phyloP scores from a whole-genome alignment of 2,113 vertebrate genomes.

The Prionailurus viverrinus region DNA sequence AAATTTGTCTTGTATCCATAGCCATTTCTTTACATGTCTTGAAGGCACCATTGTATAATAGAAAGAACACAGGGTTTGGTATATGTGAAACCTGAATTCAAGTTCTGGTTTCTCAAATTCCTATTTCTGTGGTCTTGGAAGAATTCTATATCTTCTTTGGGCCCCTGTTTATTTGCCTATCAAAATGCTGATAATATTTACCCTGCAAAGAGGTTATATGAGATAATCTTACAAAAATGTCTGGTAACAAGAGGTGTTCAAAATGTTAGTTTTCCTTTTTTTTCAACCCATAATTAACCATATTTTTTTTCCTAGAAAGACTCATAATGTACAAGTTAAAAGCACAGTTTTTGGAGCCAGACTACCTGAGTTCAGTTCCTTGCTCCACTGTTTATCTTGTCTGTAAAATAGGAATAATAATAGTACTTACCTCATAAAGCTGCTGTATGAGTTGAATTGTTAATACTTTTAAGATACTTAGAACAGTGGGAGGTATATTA shows the following conservation, averaged over 20 bases:
- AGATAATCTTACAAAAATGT: neutral
- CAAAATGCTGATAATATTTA: neutral
- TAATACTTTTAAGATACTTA: constrained; percentile 3
- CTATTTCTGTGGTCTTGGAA: constrained; percentile 4
- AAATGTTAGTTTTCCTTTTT: constrained; percentile 24
- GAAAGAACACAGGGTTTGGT: neutral
- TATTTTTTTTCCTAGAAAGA: neutral
- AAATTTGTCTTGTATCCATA: neutral
- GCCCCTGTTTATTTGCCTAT: neutral
- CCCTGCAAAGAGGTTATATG: neutral
- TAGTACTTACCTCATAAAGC: neutral
- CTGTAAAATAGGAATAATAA: neutral
- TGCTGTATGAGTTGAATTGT: neutral
- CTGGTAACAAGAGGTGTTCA: neutral
- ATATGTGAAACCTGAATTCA: neutral
- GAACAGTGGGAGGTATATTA: neutral
- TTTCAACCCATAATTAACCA: neutral
- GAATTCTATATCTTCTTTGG: neutral
- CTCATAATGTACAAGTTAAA: neutral
- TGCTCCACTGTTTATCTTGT: neutral
- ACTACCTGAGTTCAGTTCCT: neutral
- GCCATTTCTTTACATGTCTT: neutral
- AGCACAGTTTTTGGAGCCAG: neutral
- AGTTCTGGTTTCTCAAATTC: constrained; percentile 4
- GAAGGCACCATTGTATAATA: neutral